phyloP scores from a whole-genome alignment of 2,113 vertebrate genomes.

The Lonchura striata region DNA sequence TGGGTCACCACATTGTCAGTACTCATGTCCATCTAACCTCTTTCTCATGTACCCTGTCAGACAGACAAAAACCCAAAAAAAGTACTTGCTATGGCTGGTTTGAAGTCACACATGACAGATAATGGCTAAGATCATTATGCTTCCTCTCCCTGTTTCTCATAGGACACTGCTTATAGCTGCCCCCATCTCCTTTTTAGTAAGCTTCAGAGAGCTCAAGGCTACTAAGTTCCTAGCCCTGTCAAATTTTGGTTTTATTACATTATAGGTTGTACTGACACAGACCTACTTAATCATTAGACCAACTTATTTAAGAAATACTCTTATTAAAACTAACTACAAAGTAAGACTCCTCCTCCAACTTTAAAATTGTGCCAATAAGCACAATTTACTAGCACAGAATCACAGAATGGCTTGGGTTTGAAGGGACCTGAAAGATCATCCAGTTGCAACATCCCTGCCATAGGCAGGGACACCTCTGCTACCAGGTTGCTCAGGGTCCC shows the following conservation, averaged over 20 bases:
- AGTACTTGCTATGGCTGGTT: background rate
- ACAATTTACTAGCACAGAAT: background rate
- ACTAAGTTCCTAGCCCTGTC: background rate
- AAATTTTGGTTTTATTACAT: background rate
- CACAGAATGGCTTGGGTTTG: background rate
- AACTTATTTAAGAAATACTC: background rate
- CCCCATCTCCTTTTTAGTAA: background rate
- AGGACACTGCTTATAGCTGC: background rate
- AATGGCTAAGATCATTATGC: background rate
- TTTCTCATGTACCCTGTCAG: fast-evolving
- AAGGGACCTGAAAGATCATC: background rate
- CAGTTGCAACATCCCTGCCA: background rate
- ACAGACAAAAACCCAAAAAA: background rate
- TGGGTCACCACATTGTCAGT: background rate
- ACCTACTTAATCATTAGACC: background rate
- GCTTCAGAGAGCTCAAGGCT: background rate
- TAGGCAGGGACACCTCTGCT: background rate
- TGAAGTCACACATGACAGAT: background rate
- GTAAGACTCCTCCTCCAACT: background rate
- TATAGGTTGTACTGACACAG: background rate
- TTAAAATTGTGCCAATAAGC: background rate
- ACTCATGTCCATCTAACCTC: background rate
- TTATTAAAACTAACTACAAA: background rate
- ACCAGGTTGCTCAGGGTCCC: background rate
- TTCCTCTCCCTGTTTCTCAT: background rate